Conservation (phyloP, 53 echinoderm and acorn worm species). For the Astropecten irregularis region DNA sequence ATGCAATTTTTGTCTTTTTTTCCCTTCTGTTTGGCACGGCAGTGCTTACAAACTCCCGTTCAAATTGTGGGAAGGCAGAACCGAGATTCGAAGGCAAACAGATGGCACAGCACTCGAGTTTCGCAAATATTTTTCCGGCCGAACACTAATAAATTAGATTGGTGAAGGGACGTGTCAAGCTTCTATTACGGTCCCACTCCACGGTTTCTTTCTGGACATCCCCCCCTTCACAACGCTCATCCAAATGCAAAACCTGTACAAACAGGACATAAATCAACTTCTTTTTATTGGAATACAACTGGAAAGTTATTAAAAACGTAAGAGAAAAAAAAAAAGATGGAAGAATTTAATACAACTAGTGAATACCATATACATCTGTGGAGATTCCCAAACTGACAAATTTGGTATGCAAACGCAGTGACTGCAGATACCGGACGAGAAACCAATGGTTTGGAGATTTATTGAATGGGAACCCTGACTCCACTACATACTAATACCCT, state of each 20-base stretch:
- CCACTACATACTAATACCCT: too few relatives aligned
- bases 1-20: conserved; percentile 16
- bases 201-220: too few relatives aligned
- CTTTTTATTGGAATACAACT: neutral
- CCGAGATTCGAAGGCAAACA: conserved; percentile 49
- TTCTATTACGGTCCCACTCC: neutral
- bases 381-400: too few relatives aligned
- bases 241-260: conserved; percentile 44
- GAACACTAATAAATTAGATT: conserved; percentile 58
- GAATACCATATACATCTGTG: too few relatives aligned
- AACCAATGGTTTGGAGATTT: too few relatives aligned
- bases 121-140: conserved; percentile 51
- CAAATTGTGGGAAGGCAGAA: conserved; percentile 43
- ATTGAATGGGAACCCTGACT: too few relatives aligned
- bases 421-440: too few relatives aligned
- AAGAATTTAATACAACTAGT: too few relatives aligned
- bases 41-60: conserved; percentile 2
- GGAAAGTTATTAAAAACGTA: neutral
- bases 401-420: too few relatives aligned
- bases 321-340: neutral
- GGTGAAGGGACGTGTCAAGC: conserved; percentile 20
- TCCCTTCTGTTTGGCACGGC: too few relatives aligned
- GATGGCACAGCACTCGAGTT: conserved; percentile 51
- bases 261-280: conserved; percentile 52
- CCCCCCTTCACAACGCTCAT: conserved; percentile 16